Conservation (phyloP, 2,888 invertebrate genomes). For the Exephanes ischioxanthus region DNA sequence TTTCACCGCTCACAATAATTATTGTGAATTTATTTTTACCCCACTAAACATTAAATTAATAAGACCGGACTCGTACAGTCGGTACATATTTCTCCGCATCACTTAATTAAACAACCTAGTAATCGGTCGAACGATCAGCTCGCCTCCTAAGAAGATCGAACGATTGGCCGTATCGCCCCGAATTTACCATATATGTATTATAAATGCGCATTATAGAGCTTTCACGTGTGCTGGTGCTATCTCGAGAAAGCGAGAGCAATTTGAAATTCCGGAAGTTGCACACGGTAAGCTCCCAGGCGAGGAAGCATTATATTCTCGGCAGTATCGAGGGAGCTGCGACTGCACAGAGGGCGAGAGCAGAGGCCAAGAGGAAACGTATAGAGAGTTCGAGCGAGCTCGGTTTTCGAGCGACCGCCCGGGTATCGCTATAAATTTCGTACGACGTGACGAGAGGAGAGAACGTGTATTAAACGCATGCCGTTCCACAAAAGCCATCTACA, state of each 20-base stretch:
- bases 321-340: background rate
- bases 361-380: slow-evolving; percentile 5
- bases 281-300: background rate
- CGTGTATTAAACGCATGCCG: slow-evolving; percentile 51
- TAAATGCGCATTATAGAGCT: background rate
- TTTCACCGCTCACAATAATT: too few species aligned
- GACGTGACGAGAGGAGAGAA: slow-evolving; percentile 57
- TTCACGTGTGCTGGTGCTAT: background rate
- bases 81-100: too few species aligned
- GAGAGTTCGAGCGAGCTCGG: slow-evolving; percentile 31
- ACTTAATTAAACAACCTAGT: too few species aligned
- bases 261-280: slow-evolving; percentile 60
- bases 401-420: slow-evolving; percentile 1
- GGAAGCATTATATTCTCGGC: slow-evolving; percentile 42
- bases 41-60: too few species aligned
- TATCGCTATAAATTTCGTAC: slow-evolving; percentile 60
- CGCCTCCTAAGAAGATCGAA: too few species aligned
- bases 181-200: background rate
- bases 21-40: too few species aligned
- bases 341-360: slow-evolving; percentile 3
- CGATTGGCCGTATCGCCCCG: background rate
- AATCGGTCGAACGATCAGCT: too few species aligned
- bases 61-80: too few species aligned
- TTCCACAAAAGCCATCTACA: slow-evolving; percentile 8
- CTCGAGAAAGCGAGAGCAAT: slow-evolving; percentile 51